Base-by-base conservation (phyloP, 2,797 vertebrate genomes). In the Chanos chanos region DNA sequence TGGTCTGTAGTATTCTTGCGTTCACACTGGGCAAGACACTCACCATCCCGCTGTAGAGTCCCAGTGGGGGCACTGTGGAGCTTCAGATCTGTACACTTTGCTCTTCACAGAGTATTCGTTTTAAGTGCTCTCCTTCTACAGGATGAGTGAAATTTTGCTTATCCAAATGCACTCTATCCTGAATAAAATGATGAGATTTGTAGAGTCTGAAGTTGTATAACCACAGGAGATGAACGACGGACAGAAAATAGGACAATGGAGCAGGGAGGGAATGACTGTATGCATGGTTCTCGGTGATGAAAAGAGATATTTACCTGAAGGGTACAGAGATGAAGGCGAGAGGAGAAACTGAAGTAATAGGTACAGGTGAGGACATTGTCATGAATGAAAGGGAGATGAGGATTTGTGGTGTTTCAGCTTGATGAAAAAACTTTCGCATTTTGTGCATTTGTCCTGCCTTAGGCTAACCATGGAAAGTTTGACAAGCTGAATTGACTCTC, bases 381-480 rank as follows among this genome's bases (percentile, higher is more conserved):
- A 2, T n/a, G 33, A 48, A 49, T 61, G 50, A 44, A 68, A n/a
- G 40, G 16, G 49, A 44, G 12, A 28, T 30, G 28, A 44, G 27
- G 50, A 41, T 64, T 51, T 31, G 15, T 24, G 21, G 33, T 19
- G 37, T 36, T 30, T 51, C 33, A 62, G 63, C 44, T 44, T 18
- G 60, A 60, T 49, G 37, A 16, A 30, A 59, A n/a, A n/a, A n/a
- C n/a, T 36, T 37, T 36, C 43, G 69, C 47, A 37, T 25, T 22
- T 48, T 7, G 13, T 4, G 5, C 34, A 28, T 30, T 48, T 30
- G n/a, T 28, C 54, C 15, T 33, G 56, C 57, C 56, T 68, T 56
- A 15, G 53, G 27, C 40, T 64, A 40, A 53, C 45, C 24, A 45
- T 52, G 45, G 47, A 30, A 43, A 9, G 13, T 15, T 19, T 43